Base-by-base conservation (phyloP, 2,888 invertebrate species). In the Sipunculus nudus region DNA sequence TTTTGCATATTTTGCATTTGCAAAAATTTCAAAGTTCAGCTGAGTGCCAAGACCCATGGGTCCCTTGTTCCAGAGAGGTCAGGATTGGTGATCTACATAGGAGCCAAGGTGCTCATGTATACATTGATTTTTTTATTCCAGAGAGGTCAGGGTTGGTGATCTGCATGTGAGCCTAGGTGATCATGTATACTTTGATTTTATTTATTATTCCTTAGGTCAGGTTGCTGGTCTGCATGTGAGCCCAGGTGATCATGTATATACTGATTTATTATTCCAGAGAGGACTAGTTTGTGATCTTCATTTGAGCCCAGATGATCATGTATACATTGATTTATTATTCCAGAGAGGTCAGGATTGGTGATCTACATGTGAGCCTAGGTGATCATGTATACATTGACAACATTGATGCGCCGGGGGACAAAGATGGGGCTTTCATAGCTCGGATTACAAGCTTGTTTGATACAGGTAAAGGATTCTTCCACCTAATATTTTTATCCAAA, bases 311-410 rank as follows among this genome's bases (percentile, higher is more conserved):
- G n/a, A n/a, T n/a, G n/a, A n/a, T n/a, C n/a, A n/a, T n/a, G n/a
- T n/a, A n/a, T n/a, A 47, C 25, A 21, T 25, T 47, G 28, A 16
- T 48, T 13, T 10, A 48, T 3, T 45, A 21, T 71, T 74, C 26
- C 66, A 78, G 80, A 38, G 48, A 61, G 4, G 77, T 75, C 57
- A 57, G 41, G 4, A 49, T 75, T 3, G 66, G 71, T 40, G 70
- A 65, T 6, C 46, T 65, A 28, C 59, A 48, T 1, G 77, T 76
- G 53, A 59, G 47, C 2, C 52, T 74, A 5, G 74, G 73, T 39
- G 79, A 80, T 54, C 74, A 55, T 74, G 76, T 81, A 3, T 68
- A 77, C 46, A 72, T 80, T 23, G 71, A 75, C 16, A 74, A 73
- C 63, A 67, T 68, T 41, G 70, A 75, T 39, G 63, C 53, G 32